Percentiles rank a stretch among this genome's conserved stretches.
phyloP scores from a whole-genome alignment of 2,888 invertebrate species.

The Frankliniella fusca region DNA sequence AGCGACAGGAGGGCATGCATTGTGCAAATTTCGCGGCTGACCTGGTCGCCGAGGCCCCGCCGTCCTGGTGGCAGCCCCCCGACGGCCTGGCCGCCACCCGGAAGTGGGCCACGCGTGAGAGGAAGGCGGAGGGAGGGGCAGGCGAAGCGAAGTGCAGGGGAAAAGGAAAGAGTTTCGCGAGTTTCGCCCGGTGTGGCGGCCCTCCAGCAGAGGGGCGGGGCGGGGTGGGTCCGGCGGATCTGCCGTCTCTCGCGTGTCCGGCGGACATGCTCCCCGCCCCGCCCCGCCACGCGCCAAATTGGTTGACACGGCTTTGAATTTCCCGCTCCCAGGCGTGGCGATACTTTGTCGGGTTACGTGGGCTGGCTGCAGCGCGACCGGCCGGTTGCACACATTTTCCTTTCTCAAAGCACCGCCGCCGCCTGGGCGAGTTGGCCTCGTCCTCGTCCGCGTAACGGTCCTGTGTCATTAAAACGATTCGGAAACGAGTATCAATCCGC shows the following conservation, averaged over 20 bases:
- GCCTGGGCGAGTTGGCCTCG: too few species aligned
- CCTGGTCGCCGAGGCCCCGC: neutral
- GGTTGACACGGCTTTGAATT: too few species aligned
- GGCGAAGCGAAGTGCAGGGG: neutral
- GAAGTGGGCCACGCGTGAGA: neutral
- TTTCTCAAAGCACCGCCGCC: too few species aligned
- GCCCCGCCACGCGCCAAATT: neutral
- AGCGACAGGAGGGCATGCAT: too few species aligned
- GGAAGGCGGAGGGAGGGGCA: too few species aligned
- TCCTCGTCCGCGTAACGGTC: too few species aligned
- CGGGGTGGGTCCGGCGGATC: neutral
- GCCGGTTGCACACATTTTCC: neutral
- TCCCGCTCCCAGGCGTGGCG: too few species aligned
- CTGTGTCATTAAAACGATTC: too few species aligned
- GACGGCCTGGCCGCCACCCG: neutral
- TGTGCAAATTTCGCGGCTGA: too few species aligned
- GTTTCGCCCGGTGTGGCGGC: neutral
- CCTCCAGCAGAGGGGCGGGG: neutral
- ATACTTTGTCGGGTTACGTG: neutral
- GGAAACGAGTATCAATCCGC: too few species aligned
- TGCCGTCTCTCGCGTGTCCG: too few species aligned
- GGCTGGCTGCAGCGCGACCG: neutral
- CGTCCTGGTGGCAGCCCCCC: neutral
- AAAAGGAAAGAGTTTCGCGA: neutral
- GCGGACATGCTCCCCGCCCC: neutral